Conservation (phyloP, 1,140 invertebrate genomes). For the Cheumatopsyche charites region DNA sequence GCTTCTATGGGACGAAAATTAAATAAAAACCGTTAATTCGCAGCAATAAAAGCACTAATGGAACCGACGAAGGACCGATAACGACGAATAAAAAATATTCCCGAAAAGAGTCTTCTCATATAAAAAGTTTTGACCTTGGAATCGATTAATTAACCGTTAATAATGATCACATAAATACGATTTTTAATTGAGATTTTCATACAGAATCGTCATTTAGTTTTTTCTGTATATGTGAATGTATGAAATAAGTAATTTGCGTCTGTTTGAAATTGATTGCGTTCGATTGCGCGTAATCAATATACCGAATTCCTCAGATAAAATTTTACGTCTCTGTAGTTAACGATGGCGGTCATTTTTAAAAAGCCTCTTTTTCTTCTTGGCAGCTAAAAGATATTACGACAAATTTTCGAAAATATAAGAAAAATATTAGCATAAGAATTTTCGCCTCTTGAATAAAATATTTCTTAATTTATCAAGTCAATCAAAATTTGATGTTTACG, state of each 20-base stretch:
- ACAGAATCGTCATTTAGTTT: background rate
- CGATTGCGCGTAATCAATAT: background rate
- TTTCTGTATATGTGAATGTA: background rate
- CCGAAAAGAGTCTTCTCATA: conserved; percentile 43
- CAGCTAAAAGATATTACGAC: background rate
- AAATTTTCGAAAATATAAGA: background rate
- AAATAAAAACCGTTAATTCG: conserved; percentile 47
- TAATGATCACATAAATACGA: background rate
- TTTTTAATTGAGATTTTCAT: background rate
- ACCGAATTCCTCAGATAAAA: background rate
- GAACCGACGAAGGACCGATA: conserved; percentile 29
- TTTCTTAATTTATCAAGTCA: too few relatives aligned
- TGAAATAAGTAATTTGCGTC: background rate
- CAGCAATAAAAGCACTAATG: conserved; percentile 46
- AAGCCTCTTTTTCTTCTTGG: too few relatives aligned
- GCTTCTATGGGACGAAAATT: conserved; percentile 39
- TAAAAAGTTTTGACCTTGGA: conserved; percentile 11
- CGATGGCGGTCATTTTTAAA: too few relatives aligned
- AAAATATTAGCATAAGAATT: too few relatives aligned
- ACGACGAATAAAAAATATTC: conserved; percentile 39
- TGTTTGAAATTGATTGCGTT: background rate
- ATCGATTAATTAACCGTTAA: conserved; percentile 38
- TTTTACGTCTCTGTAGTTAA: background rate
- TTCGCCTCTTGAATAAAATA: too few relatives aligned
- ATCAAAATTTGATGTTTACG: too few relatives aligned